These are phyloP conservation scores for Cataglyphis albicans DNA, from an alignment of 2,888 invertebrate species.

Conservation along the genomic window DNA sequence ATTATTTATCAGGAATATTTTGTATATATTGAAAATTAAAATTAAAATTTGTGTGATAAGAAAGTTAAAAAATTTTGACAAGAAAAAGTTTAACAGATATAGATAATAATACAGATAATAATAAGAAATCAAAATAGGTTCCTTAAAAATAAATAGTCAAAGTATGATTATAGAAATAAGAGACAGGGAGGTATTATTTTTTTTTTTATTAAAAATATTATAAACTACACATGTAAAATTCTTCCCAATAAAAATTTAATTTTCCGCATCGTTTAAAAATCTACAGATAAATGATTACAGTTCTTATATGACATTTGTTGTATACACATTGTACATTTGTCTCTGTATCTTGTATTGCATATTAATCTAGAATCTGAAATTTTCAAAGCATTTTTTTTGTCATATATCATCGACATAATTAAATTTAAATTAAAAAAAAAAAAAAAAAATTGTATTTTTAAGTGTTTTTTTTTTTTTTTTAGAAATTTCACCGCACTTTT, in stretches of 20 bases:
- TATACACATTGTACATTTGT: background rate
- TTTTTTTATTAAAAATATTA: background rate
- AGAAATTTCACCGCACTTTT: background rate
- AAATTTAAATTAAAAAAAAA: no score
- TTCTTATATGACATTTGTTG: background rate
- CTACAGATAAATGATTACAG: background rate
- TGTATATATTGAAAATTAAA: background rate
- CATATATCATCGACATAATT: background rate
- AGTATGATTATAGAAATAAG: background rate
- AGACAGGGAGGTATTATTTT: background rate
- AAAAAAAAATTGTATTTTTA: background rate
- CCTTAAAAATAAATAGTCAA: no score
- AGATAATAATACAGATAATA: no score
- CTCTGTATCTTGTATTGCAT: background rate
- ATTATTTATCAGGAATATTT: background rate
- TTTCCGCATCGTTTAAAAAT: background rate
- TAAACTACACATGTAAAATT: slow-evolving; percentile 2
- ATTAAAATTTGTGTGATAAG: background rate
- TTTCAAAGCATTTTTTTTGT: background rate
- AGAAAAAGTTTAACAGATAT: background rate
- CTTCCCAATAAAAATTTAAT: background rate
- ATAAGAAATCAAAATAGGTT: no score
- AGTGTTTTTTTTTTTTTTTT: background rate
- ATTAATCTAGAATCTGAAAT: background rate
- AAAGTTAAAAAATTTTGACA: background rate